A percentile compares a stretch with the other conserved stretches of the same genome.
Evolutionary conservation across 2,888 invertebrate species (phyloP).

Genomic region (Phaedon cochleariae): DNA sequence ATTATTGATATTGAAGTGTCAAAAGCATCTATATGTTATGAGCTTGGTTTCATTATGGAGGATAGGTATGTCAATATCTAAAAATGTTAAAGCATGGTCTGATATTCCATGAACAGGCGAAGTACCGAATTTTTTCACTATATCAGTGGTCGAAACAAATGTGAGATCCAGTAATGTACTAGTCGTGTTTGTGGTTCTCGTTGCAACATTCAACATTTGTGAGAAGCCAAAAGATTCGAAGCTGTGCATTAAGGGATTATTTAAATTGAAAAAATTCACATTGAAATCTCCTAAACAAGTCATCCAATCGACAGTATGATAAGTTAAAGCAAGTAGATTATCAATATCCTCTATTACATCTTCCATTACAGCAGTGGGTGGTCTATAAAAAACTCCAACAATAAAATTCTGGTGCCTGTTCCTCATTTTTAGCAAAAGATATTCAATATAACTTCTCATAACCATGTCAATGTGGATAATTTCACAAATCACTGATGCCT

Average conservation of each 20-base stretch:
- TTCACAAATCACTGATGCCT: not conserved
- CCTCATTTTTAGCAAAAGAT: slow-evolving; percentile 14
- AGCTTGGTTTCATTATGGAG: no score
- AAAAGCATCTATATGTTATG: no score
- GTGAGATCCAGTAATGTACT: no score
- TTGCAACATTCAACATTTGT: no score
- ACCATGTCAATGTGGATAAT: slow-evolving; percentile 5
- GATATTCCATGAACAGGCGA: slow-evolving; percentile 16
- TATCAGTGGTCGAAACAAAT: no score
- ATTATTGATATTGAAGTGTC: slow-evolving; percentile 2
- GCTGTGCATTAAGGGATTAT: slow-evolving; percentile 18
- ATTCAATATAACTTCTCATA: slow-evolving; percentile 6
- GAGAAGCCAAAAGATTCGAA: no score
- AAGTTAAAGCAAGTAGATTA: slow-evolving; percentile 14
- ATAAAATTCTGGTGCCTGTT: not conserved
- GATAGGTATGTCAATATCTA: no score
- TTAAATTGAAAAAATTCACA: no score
- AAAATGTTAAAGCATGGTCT: not conserved
- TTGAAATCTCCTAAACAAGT: no score
- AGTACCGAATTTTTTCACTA: slow-evolving; percentile 11
- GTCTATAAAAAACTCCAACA: no score
- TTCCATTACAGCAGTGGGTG: slow-evolving; percentile 9
- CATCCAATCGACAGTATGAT: slow-evolving; percentile 18
- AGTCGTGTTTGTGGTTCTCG: no score
- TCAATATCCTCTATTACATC: slow-evolving; percentile 21